Percentiles rank a stretch among this genome's conserved stretches.
Evolutionary conservation across 2,797 vertebrate genomes (phyloP).

Genomic region (Synaphobranchus kaupii): DNA sequence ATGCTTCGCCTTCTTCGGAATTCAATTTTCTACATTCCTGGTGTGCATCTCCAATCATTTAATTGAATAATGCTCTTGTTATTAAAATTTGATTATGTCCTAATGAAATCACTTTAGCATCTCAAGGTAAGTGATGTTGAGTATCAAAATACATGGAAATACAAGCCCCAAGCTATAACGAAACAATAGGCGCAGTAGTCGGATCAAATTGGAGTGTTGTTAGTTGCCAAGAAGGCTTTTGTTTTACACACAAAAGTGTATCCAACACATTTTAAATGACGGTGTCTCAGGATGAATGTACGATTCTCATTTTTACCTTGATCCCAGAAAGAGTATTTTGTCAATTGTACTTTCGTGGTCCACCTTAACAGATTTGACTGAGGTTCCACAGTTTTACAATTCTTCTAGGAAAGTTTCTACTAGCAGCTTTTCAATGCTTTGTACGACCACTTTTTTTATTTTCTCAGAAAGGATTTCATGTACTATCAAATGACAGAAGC

Average conservation of each 20-base stretch:
- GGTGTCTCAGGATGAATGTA: slow-evolving; percentile 70
- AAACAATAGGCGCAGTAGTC: slow-evolving; percentile 33
- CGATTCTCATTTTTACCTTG: slow-evolving; percentile 55
- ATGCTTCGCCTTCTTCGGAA: slow-evolving; percentile 54
- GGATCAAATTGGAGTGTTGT: slow-evolving; percentile 35
- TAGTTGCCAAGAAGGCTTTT: slow-evolving; percentile 23
- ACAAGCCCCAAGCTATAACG: slow-evolving; percentile 46
- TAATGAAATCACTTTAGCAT: slow-evolving; percentile 40
- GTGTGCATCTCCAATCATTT: slow-evolving; percentile 51
- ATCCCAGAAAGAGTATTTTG: slow-evolving; percentile 46
- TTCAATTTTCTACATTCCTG: slow-evolving; percentile 55
- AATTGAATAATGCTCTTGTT: slow-evolving; percentile 46
- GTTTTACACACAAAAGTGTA: slow-evolving; percentile 40
- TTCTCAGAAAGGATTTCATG: slow-evolving; percentile 1
- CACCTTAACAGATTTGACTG: slow-evolving; percentile 7
- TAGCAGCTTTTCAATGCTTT: slow-evolving; percentile 62
- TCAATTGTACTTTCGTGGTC: slow-evolving; percentile 51
- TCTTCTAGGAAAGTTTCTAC: slow-evolving; percentile 59
- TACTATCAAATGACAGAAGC: background rate
- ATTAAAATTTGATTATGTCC: slow-evolving; percentile 43
- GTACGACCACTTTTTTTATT: slow-evolving; percentile 12
- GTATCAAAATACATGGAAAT: slow-evolving; percentile 32
- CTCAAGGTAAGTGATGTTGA: slow-evolving; percentile 34
- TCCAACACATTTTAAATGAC: slow-evolving; percentile 40
- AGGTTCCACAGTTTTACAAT: slow-evolving; percentile 40